phyloP scores from a whole-genome alignment of 1,140 invertebrate species.

The Zaprionus kolodkinae region DNA sequence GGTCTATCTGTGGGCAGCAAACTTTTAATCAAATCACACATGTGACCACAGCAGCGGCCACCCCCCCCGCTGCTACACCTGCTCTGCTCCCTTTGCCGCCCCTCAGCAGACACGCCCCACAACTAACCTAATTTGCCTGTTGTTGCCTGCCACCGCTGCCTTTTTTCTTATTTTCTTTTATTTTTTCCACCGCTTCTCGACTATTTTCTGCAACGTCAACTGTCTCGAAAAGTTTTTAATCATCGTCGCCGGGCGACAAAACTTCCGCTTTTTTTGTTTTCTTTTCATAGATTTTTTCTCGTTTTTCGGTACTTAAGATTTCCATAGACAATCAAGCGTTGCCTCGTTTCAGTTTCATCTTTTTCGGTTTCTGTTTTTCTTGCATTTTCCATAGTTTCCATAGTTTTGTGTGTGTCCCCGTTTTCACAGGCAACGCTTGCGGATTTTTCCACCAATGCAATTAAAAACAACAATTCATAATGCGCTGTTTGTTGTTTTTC shows the following conservation, averaged over 20 bases:
- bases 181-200: constrained; percentile 4
- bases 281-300: constrained; percentile 8
- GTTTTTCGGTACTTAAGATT: constrained; percentile 56
- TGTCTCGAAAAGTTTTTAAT: constrained; percentile 78
- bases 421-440: constrained; percentile 45
- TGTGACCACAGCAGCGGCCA: constrained; percentile 48
- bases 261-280: constrained; percentile 32
- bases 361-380: constrained; percentile 19
- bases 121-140: constrained; percentile 69
- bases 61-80: not conserved
- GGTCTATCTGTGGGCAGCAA: constrained; percentile 23
- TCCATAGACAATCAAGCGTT: constrained; percentile 33
- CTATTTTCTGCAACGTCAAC: constrained; percentile 71
- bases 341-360: constrained; percentile 1
- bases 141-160: constrained; percentile 33
- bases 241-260: constrained; percentile 62
- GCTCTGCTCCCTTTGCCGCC: not conserved
- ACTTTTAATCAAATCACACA: constrained; percentile 78
- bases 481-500: constrained; percentile 13
- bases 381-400: not conserved
- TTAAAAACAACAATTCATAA: constrained; percentile 82
- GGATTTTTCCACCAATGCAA: constrained; percentile 65
- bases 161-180: constrained; percentile 13
- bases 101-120: constrained; percentile 5
- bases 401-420: constrained; percentile 44